Evolutionary conservation across 1,140 invertebrate species (phyloP).

Genomic region (Agraylea sexmaculata): DNA sequence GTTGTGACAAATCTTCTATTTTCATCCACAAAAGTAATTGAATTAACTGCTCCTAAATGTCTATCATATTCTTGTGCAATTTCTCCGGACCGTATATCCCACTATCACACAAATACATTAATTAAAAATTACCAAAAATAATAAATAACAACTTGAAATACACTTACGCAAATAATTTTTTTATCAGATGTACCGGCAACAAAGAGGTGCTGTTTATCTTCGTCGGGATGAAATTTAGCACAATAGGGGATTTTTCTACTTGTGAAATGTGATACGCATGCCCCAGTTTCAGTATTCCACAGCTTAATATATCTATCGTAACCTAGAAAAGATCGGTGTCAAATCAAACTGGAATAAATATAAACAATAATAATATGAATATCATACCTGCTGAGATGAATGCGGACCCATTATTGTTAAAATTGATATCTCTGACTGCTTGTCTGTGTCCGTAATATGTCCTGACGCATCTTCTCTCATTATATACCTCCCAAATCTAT

Average conservation of each 20-base stretch:
- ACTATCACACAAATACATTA: constrained; percentile 45
- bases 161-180: constrained; percentile 94
- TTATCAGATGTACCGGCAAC: constrained; percentile 98
- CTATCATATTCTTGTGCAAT: constrained; percentile 98
- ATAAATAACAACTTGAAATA: constrained; percentile 1
- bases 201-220: constrained; percentile 94
- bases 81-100: constrained; percentile 90
- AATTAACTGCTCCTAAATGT: constrained; percentile 96
- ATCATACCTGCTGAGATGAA: constrained; percentile 79
- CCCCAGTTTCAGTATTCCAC: constrained; percentile 98
- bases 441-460: constrained; percentile 96
- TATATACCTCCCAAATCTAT: constrained; percentile 98
- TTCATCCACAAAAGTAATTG: constrained; percentile 98
- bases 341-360: constrained; percentile 4
- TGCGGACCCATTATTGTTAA: constrained; percentile 86
- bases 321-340: constrained; percentile 30
- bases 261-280: constrained; percentile 84
- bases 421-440: constrained; percentile 91
- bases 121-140: not conserved
- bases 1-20: constrained; percentile 96
- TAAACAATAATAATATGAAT: constrained; percentile 9
- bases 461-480: constrained; percentile 82
- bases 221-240: constrained; percentile 95
- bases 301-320: constrained; percentile 92
- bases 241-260: constrained; percentile 94